Conservation (phyloP, 2,113 vertebrate genomes). For the Trogon surrucura region DNA sequence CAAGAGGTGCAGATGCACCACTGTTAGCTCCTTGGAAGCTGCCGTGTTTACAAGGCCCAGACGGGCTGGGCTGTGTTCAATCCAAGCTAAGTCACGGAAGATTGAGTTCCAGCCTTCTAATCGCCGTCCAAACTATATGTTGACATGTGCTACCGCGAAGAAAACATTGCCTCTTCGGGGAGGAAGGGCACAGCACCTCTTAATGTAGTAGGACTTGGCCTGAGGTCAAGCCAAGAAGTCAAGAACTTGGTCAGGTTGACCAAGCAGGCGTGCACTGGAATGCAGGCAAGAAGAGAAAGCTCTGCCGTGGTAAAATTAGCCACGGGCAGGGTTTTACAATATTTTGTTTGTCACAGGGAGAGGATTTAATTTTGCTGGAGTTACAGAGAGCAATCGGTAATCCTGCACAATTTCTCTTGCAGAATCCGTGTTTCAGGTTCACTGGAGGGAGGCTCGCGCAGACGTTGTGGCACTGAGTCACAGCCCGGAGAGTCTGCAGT, state of each 20-base stretch:
- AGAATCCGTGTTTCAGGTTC: background rate
- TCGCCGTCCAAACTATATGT: background rate
- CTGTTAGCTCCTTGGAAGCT: slow-evolving; percentile 2
- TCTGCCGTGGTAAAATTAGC: background rate
- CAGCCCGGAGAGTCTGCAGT: background rate
- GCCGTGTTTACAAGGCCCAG: background rate
- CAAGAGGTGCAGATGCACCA: background rate
- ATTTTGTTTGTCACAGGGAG: background rate
- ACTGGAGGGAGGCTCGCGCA: background rate
- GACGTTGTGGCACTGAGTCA: background rate
- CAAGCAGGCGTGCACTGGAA: background rate
- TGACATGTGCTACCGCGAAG: background rate
- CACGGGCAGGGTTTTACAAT: background rate
- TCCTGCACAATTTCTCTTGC: background rate
- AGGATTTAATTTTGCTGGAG: background rate
- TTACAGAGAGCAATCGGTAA: background rate
- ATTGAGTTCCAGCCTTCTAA: background rate
- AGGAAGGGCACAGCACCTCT: background rate
- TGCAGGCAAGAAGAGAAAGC: background rate
- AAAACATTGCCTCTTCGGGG: background rate
- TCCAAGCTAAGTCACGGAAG: background rate
- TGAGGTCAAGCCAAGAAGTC: background rate
- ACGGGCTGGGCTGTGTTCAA: background rate
- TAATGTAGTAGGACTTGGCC: background rate
- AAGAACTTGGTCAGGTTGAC: background rate